A percentile compares a stretch with the other conserved stretches of the same genome.
These are phyloP conservation scores for Drosophila rubida DNA, from an alignment of 2,888 invertebrate species.

Conservation along the genomic window DNA sequence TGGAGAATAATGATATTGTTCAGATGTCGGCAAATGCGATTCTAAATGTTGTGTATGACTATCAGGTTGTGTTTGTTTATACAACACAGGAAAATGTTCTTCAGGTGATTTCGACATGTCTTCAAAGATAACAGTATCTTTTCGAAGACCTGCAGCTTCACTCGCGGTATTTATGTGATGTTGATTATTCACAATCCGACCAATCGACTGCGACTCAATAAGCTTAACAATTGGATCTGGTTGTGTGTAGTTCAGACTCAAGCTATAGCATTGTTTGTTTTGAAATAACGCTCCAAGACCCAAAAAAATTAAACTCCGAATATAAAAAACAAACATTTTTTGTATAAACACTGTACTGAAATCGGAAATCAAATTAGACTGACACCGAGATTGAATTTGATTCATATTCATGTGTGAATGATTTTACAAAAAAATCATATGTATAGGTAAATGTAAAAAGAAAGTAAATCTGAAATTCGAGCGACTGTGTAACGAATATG, in stretches of 20 bases:
- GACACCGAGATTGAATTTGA: conserved; percentile 1
- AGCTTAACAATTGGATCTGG: not conserved
- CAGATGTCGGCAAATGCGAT: not conserved
- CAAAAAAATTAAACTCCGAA: not conserved
- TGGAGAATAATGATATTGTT: not conserved
- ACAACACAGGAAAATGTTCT: not conserved
- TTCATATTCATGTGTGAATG: not conserved
- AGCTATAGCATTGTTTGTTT: not conserved
- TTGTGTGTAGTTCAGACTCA: not conserved
- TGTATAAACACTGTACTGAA: not conserved
- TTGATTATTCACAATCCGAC: conserved; percentile 24
- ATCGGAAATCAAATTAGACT: conserved; percentile 9
- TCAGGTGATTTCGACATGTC: not conserved
- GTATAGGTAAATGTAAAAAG: not conserved
- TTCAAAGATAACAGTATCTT: conserved; percentile 7
- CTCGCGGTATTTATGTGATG: not conserved
- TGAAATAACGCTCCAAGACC: not conserved
- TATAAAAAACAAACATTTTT: conserved; percentile 15
- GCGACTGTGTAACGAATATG: not conserved
- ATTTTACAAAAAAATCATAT: conserved; percentile 1
- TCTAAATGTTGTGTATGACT: not conserved
- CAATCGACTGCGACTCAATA: conserved; percentile 21
- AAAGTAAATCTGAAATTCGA: conserved; percentile 5
- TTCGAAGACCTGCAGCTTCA: not conserved
- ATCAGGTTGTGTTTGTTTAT: not conserved